These are phyloP conservation scores for Tychaedon coryphoeus DNA, from an alignment of 2,113 vertebrate genomes.

Conservation along the genomic window DNA sequence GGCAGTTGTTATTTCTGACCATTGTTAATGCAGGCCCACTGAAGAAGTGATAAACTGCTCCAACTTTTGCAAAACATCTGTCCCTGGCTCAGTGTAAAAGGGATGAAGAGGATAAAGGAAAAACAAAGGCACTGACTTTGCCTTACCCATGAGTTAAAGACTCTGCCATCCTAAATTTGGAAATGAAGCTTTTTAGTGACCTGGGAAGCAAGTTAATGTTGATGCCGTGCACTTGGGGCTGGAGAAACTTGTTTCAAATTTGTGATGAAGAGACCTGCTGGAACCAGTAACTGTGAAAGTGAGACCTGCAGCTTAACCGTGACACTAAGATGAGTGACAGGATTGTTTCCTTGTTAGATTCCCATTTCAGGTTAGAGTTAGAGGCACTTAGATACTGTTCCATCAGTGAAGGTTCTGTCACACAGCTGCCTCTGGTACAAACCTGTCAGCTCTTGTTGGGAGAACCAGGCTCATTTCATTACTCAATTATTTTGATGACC, in stretches of 20 bases:
- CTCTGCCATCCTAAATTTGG: neutral
- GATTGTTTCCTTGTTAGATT: neutral
- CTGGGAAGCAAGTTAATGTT: neutral
- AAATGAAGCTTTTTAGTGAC: neutral
- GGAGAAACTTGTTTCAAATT: neutral
- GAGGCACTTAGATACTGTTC: neutral
- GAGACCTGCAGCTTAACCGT: neutral
- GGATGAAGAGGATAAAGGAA: neutral
- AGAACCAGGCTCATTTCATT: neutral
- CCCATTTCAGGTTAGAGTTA: neutral
- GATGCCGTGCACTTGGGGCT: neutral
- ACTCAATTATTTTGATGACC: neutral
- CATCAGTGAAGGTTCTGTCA: neutral
- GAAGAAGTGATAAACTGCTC: neutral
- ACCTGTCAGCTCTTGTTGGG: neutral
- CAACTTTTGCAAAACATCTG: fast-evolving
- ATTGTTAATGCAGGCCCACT: neutral
- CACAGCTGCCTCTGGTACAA: neutral
- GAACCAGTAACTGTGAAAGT: neutral
- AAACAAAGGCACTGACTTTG: neutral
- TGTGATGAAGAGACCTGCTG: neutral
- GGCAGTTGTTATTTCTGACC: neutral
- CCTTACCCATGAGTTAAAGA: neutral
- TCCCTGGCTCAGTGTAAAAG: neutral
- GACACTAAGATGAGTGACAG: fast-evolving